Evolutionary conservation across 2,797 vertebrate species (phyloP), one percentile per base, ranked within the genome.

Genomic region (Toxotes lorentzi): DNA sequence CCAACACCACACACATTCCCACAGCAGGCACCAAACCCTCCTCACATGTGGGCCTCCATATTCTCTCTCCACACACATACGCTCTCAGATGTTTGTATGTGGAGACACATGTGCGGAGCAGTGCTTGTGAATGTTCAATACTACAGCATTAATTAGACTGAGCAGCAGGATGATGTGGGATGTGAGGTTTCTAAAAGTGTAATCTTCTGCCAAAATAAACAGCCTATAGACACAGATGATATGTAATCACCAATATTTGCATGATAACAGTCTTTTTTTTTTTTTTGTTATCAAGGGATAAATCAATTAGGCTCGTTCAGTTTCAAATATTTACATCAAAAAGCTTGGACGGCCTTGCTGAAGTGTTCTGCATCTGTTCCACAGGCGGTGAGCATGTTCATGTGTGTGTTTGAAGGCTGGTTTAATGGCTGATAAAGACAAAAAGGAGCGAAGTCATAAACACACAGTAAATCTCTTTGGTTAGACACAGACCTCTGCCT

Each of bases 21-120:
- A 12, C 66, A 54, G 51, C 79, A 68, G 73, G 64, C 71, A 67
- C 59, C 54, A 60, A 73, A 72, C 56, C 48, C 64, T 3, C 76
- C 64, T 82, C 66, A 82, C 77, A 88, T 88, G 89, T 90, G 82
- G 88, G 66, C 60, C 60, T 53, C 73, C 48, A 43, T 61, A 43
- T 67, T 76, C 40, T 73, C 69, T 47, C n/a, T 66, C 59, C 76
- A 83, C 75, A 82, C 86, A 81, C 78, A 72, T 38, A n/a, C 71
- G 38, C 30, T 41, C 86, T 86, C 85, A 87, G 88, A 92, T 75
- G 86, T 86, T 73, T 10, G 67, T 62, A 63, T 59, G 50, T 58
- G 57, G 70, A 69, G 60, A 70, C 45, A 90, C 89, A 93, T 86
- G 87, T 92, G 92, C 56, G 5, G 72, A 54, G 71, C 89, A 90